phyloP scores from a whole-genome alignment of 2,888 invertebrate species.

The Oasisia sp. region DNA sequence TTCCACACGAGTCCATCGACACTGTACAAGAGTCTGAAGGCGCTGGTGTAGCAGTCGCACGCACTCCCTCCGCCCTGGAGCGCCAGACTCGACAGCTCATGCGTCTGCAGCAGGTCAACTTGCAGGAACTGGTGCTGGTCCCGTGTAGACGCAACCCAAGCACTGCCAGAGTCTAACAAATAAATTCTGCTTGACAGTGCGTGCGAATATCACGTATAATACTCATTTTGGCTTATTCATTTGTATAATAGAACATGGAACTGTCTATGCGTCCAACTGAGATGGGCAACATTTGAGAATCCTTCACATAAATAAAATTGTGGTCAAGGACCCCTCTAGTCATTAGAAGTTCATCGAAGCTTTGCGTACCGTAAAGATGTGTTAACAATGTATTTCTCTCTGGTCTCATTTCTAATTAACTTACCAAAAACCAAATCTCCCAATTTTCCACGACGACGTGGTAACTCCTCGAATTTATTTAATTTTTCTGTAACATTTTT shows the following conservation, averaged over 20 bases:
- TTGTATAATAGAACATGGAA: no score
- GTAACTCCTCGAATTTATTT: no score
- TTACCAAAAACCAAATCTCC: no score
- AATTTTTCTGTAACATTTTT: no score
- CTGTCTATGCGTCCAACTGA: no score
- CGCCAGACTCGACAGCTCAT: background rate
- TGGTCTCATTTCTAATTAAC: no score
- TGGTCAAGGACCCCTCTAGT: no score
- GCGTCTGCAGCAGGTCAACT: background rate
- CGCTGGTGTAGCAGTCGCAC: background rate
- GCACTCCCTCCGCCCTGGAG: background rate
- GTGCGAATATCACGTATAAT: background rate
- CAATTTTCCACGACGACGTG: no score
- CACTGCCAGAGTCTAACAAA: background rate
- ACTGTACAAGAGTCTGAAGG: background rate
- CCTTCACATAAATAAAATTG: background rate
- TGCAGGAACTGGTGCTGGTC: background rate
- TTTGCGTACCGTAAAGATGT: background rate
- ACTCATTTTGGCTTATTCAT: no score
- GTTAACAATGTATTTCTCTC: background rate
- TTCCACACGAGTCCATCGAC: conserved; percentile 6
- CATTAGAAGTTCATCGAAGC: no score
- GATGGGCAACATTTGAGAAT: background rate
- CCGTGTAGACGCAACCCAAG: background rate
- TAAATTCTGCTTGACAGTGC: background rate